Conservation (phyloP, 2,888 invertebrate genomes). For the Aleiodes alternator region DNA sequence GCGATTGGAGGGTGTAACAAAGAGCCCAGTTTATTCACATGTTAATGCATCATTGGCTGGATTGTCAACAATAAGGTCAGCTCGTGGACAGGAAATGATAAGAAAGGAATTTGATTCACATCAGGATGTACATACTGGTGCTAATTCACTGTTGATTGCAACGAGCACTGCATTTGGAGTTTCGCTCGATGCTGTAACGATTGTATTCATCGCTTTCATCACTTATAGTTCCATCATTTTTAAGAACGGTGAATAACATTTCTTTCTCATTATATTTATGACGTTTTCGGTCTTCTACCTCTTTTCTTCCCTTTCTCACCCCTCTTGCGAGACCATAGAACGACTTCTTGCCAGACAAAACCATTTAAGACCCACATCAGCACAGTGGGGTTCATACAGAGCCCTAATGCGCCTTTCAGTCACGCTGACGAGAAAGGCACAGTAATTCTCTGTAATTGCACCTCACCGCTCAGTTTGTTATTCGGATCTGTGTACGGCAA, state of each 20-base stretch:
- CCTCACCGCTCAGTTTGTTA: too few relatives aligned
- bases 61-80: slow-evolving; percentile 90
- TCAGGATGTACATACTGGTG: slow-evolving; percentile 83
- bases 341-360: too few relatives aligned
- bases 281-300: too few relatives aligned
- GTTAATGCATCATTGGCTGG: slow-evolving; percentile 91
- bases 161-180: slow-evolving; percentile 81
- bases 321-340: too few relatives aligned
- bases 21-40: slow-evolving; percentile 95
- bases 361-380: too few relatives aligned
- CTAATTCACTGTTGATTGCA: slow-evolving; percentile 80
- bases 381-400: too few relatives aligned
- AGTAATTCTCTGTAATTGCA: too few relatives aligned
- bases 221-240: slow-evolving; percentile 81
- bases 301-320: too few relatives aligned
- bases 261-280: too few relatives aligned
- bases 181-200: slow-evolving; percentile 81
- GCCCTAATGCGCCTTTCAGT: too few relatives aligned
- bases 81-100: slow-evolving; percentile 84
- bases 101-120: slow-evolving; percentile 85
- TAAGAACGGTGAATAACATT: slow-evolving; percentile 77
- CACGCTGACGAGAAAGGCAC: too few relatives aligned
- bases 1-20: slow-evolving; percentile 78
- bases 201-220: slow-evolving; percentile 79
- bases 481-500: too few relatives aligned